Percentiles rank a stretch among this genome's conserved stretches.
Conservation (phyloP, 1,140 invertebrate genomes). For the Aradophagus sp. region DNA sequence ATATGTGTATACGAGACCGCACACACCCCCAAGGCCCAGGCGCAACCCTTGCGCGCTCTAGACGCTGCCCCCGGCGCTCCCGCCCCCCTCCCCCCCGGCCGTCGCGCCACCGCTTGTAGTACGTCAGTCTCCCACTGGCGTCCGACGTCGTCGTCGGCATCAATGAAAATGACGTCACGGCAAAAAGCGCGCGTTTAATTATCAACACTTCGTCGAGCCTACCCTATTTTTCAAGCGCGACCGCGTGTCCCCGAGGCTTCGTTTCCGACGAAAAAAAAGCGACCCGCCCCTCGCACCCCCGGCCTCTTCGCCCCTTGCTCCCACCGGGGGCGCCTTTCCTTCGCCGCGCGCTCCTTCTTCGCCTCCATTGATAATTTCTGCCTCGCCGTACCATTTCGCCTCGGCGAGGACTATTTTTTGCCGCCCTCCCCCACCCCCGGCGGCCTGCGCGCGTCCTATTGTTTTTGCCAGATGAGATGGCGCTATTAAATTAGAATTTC, state of each 20-base stretch:
- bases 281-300: slow-evolving; percentile 22
- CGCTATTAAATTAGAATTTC: too few relatives aligned
- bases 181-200: slow-evolving; percentile 71
- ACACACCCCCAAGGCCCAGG: slow-evolving; percentile 30
- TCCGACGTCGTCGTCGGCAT: slow-evolving; percentile 65
- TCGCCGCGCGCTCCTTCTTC: not conserved
- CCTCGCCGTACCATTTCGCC: slow-evolving; percentile 8
- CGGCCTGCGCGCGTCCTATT: too few relatives aligned
- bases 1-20: too few relatives aligned
- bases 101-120: slow-evolving; percentile 16
- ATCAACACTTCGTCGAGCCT: slow-evolving; percentile 64
- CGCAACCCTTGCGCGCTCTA: slow-evolving; percentile 36
- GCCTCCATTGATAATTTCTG: slow-evolving; percentile 40
- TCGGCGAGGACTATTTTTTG: slow-evolving; percentile 8
- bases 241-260: slow-evolving; percentile 35
- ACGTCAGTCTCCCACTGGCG: slow-evolving; percentile 55
- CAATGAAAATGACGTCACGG: slow-evolving; percentile 75
- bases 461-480: too few relatives aligned
- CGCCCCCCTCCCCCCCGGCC: not conserved
- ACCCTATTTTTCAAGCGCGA: slow-evolving; percentile 51
- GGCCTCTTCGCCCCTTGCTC: not conserved
- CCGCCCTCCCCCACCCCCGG: not conserved
- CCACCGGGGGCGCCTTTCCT: too few relatives aligned
- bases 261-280: slow-evolving; percentile 34
- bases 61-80: slow-evolving; percentile 6